These are phyloP conservation scores for Standfussiana lucernea DNA, from an alignment of 2,888 invertebrate genomes.

Conservation along the genomic window DNA sequence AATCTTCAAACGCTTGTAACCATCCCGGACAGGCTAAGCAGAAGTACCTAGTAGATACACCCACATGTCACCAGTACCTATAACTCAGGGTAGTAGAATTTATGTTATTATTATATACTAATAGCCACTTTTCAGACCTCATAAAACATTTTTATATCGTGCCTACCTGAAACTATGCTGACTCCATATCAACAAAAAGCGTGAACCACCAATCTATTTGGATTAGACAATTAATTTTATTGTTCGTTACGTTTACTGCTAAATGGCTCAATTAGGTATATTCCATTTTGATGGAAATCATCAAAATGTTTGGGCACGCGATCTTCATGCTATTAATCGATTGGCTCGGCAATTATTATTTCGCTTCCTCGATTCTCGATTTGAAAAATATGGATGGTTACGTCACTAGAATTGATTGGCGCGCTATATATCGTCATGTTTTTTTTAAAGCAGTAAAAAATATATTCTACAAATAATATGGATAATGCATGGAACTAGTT, in stretches of 20 bases:
- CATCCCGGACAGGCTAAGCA: too few relatives aligned
- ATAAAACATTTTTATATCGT: background rate
- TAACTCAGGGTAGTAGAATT: too few relatives aligned
- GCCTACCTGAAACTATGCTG: background rate
- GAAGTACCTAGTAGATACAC: too few relatives aligned
- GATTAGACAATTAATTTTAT: slow-evolving; percentile 55
- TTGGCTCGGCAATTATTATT: slow-evolving; percentile 35
- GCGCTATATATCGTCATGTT: background rate
- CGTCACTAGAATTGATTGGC: slow-evolving; percentile 40
- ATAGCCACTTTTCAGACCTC: background rate
- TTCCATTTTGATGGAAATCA: slow-evolving; percentile 39
- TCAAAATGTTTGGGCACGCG: slow-evolving; percentile 57
- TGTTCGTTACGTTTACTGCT: slow-evolving; percentile 53
- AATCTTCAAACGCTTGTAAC: too few relatives aligned
- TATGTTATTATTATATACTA: background rate
- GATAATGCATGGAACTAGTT: background rate
- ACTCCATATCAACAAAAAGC: slow-evolving; percentile 27
- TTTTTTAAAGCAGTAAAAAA: background rate
- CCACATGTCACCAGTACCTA: too few relatives aligned
- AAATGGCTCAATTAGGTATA: slow-evolving; percentile 55
- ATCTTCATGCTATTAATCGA: slow-evolving; percentile 56
- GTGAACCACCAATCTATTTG: slow-evolving; percentile 47
- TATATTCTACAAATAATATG: background rate
- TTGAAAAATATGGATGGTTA: slow-evolving; percentile 43
- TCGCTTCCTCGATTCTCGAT: slow-evolving; percentile 48